Conservation (phyloP, 2,113 vertebrate species). For the Rhea pennata region DNA sequence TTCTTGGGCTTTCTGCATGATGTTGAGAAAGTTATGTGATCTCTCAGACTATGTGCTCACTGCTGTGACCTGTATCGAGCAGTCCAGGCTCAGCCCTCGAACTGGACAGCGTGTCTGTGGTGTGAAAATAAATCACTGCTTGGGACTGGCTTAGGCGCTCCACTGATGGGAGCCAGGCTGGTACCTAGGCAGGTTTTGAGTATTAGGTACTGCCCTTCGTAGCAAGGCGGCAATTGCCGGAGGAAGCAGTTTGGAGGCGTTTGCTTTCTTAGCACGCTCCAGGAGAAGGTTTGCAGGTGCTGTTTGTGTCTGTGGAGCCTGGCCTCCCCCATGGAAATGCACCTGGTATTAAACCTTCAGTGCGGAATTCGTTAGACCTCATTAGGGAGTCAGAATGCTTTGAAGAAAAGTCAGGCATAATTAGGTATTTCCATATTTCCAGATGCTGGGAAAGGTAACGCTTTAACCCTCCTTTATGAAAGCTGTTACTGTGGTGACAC, state of each 20-base stretch:
- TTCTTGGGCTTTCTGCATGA: background rate
- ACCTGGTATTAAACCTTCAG: background rate
- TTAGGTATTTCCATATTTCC: background rate
- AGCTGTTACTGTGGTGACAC: background rate
- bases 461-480: background rate
- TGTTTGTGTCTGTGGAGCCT: background rate
- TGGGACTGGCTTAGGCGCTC: background rate
- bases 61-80: background rate
- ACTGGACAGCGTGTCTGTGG: rapidly evolving
- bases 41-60: rapidly evolving
- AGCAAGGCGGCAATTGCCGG: background rate
- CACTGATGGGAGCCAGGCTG: rapidly evolving
- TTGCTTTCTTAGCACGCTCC: background rate
- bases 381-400: background rate
- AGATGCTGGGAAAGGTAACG: background rate
- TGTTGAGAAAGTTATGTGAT: background rate
- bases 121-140: background rate
- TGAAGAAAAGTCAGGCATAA: conserved; percentile 16
- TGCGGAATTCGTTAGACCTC: conserved; percentile 21
- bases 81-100: background rate
- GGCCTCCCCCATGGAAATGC: background rate
- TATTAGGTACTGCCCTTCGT: background rate
- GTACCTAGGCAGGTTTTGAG: background rate
- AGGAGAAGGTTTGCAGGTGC: background rate
- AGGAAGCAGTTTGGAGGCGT: background rate